These are phyloP conservation scores for Perca flavescens DNA, from an alignment of 2,113 vertebrate genomes.

Conservation along the genomic window DNA sequence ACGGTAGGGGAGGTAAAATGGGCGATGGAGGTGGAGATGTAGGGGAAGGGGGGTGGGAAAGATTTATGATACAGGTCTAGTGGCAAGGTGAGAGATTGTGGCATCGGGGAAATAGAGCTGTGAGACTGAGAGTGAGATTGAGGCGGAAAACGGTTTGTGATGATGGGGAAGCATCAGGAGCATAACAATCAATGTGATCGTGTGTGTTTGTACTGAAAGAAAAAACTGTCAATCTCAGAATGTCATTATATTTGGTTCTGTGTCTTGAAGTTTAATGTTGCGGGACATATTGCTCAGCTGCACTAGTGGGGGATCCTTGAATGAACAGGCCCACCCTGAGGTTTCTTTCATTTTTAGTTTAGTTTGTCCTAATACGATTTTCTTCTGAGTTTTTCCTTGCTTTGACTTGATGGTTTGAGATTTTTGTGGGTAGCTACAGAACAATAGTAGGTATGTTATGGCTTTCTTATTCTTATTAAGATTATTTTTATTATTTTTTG, in stretches of 20 bases:
- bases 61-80: conserved; percentile 78
- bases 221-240: conserved; percentile 25
- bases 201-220: conserved; percentile 23
- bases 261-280: conserved; percentile 28
- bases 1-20: conserved; percentile 66
- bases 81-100: conserved; percentile 68
- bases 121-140: conserved; percentile 59
- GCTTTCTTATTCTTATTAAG: too few relatives aligned
- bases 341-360: conserved; percentile 5
- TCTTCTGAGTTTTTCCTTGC: background rate
- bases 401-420: background rate
- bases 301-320: background rate
- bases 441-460: background rate
- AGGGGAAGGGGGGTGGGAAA: conserved; percentile 48
- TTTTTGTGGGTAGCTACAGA: background rate
- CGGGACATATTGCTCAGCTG: conserved; percentile 9
- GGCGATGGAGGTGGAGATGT: conserved; percentile 47
- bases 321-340: background rate
- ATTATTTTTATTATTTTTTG: too few relatives aligned
- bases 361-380: background rate
- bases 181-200: conserved; percentile 9
- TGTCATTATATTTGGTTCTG: conserved; percentile 18
- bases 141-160: conserved; percentile 34
- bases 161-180: conserved; percentile 52
- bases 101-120: conserved; percentile 61